phyloP scores from a whole-genome alignment of 1,140 invertebrate species.

The Potamilus streckersoni region DNA sequence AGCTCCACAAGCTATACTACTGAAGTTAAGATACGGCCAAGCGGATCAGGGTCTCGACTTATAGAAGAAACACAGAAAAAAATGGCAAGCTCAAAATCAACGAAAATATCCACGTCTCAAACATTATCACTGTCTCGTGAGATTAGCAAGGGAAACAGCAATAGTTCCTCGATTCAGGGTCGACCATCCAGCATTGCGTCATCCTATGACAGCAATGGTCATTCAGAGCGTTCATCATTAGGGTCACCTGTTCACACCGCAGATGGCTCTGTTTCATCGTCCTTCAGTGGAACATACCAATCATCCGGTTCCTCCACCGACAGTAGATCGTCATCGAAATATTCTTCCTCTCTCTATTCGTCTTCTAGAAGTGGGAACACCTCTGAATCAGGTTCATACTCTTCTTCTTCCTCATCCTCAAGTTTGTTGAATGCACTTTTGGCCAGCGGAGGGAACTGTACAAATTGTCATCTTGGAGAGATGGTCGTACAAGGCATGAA shows the following conservation, averaged over 20 bases:
- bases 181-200: too few species aligned
- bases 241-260: too few species aligned
- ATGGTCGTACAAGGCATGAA: constrained; percentile 12
- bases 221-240: too few species aligned
- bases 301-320: too few species aligned
- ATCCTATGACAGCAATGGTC: too few species aligned
- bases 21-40: neutral
- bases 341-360: neutral
- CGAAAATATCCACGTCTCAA: constrained; percentile 14
- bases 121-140: constrained; percentile 9
- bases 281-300: too few species aligned
- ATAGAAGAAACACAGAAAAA: neutral
- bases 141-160: too few species aligned
- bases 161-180: too few species aligned
- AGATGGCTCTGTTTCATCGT: too few species aligned
- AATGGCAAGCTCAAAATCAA: constrained; percentile 4
- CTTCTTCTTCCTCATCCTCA: neutral
- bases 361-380: neutral
- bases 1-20: neutral
- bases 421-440: neutral
- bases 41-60: neutral
- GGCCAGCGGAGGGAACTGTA: neutral
- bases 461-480: neutral
- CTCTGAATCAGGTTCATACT: neutral
- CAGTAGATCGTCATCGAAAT: neutral